Percentiles rank a stretch among this genome's conserved stretches.
These are phyloP conservation scores for Neomicropteryx cornuta DNA, from an alignment of 1,140 invertebrate species.

Conservation along the genomic window DNA sequence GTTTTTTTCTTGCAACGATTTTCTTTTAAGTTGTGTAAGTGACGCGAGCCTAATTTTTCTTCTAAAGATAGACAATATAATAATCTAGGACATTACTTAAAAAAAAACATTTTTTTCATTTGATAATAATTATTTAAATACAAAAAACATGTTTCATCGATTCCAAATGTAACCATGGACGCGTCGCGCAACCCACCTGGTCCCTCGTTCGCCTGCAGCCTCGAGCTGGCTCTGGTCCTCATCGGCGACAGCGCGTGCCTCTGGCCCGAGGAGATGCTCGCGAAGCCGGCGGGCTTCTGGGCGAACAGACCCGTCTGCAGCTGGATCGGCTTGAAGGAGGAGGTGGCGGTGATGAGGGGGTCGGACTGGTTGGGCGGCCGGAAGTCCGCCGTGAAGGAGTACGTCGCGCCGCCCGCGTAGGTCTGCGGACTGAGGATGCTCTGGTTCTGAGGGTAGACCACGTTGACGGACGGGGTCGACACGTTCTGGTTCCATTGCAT, in stretches of 20 bases:
- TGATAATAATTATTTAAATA: too few species aligned
- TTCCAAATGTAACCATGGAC: too few species aligned
- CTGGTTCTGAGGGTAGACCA: constrained; percentile 45
- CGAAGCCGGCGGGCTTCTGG: constrained; percentile 10
- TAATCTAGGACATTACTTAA: too few species aligned
- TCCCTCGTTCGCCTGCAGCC: constrained; percentile 8
- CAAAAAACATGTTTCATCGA: too few species aligned
- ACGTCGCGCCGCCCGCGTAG: constrained; percentile 52
- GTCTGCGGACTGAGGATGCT: constrained; percentile 46
- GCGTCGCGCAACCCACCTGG: constrained; percentile 4
- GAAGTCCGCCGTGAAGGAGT: constrained; percentile 71
- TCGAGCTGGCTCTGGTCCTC: constrained; percentile 13
- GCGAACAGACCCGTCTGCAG: too few species aligned
- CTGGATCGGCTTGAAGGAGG: constrained; percentile 34
- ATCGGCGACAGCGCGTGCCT: constrained; percentile 10
- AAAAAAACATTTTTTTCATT: too few species aligned
- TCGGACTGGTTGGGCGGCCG: constrained; percentile 43
- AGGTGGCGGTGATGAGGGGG: constrained; percentile 34
- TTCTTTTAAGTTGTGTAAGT: too few species aligned
- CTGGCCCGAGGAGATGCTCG: constrained; percentile 14
- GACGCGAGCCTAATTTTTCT: too few species aligned
- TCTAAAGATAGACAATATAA: too few species aligned
- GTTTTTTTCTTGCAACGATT: too few species aligned
- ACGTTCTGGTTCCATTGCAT: constrained; percentile 55
- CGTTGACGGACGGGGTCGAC: constrained; percentile 42